These are phyloP conservation scores for Podarcis cretensis DNA, from an alignment of 2,113 vertebrate genomes.

Conservation along the genomic window DNA sequence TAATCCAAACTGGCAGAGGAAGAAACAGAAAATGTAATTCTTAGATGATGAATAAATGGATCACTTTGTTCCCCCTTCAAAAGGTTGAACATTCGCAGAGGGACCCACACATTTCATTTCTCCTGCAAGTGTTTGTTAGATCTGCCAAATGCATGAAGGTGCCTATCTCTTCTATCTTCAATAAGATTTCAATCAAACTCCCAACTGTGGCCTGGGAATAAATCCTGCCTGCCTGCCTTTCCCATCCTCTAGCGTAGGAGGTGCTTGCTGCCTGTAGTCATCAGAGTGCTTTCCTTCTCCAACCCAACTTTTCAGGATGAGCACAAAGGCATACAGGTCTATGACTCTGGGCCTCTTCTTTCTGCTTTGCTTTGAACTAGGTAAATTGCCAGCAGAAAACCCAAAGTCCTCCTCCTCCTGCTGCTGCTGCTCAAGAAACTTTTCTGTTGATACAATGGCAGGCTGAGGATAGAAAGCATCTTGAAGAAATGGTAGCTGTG, in stretches of 20 bases:
- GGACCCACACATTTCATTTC: background rate
- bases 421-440: no score
- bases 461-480: background rate
- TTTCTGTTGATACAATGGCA: background rate
- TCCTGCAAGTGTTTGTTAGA: background rate
- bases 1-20: background rate
- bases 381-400: background rate
- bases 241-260: background rate
- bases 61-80: background rate
- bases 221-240: background rate
- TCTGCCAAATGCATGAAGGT: background rate
- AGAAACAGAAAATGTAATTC: background rate
- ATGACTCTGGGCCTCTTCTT: background rate
- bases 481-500: background rate
- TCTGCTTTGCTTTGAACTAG: background rate
- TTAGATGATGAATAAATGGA: background rate
- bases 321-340: background rate
- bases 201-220: background rate
- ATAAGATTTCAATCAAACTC: background rate
- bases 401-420: background rate
- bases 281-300: background rate
- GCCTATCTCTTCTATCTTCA: background rate
- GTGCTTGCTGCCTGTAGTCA: no score
- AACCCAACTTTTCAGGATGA: background rate
- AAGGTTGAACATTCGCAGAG: background rate